Evolutionary conservation across 2,113 vertebrate genomes (phyloP).

Genomic region (Geococcyx californianus): DNA sequence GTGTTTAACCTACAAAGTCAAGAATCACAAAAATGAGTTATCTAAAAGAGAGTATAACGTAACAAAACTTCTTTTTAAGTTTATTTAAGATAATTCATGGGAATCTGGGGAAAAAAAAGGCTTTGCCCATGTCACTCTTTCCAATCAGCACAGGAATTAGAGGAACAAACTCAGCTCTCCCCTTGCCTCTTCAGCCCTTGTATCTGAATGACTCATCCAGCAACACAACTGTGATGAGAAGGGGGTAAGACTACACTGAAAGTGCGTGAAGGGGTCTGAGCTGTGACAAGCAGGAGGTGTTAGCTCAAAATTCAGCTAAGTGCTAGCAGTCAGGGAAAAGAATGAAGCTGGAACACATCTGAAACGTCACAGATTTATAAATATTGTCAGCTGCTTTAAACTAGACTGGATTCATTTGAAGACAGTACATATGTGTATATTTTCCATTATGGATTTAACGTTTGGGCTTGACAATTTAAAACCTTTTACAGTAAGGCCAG

Average conservation of each 20-base stretch:
- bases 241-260: neutral
- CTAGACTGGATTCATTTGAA: neutral
- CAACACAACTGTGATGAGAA: neutral
- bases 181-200: neutral
- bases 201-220: neutral
- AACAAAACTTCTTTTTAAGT: neutral
- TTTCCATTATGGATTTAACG: neutral
- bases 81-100: neutral
- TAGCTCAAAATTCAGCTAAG: slow-evolving; percentile 4
- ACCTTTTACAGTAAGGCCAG: neutral
- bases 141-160: neutral
- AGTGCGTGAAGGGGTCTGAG: neutral
- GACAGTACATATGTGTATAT: neutral
- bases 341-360: slow-evolving; percentile 5
- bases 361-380: neutral
- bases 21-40: neutral
- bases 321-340: neutral
- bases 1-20: neutral
- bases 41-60: neutral
- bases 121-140: neutral
- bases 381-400: neutral
- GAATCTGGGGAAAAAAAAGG: neutral
- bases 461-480: neutral
- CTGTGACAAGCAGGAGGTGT: neutral
- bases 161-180: neutral